Percentiles rank a stretch among this genome's conserved stretches.
phyloP scores from a whole-genome alignment of 1,140 invertebrate genomes.

The Platorchestia sp. region DNA sequence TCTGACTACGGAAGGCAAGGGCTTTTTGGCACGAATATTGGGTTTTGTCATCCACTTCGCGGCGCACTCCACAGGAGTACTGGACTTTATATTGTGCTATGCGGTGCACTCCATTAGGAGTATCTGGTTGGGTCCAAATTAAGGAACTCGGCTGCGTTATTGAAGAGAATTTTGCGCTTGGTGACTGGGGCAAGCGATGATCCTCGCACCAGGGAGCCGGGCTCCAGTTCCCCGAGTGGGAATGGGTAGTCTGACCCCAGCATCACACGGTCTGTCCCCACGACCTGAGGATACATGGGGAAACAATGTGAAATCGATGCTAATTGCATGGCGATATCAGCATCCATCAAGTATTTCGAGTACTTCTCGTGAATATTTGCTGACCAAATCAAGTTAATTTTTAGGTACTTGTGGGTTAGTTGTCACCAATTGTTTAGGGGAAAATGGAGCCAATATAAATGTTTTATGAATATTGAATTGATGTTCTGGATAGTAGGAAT shows the following conservation, averaged over 20 bases:
- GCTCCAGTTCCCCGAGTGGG: slow-evolving; percentile 75
- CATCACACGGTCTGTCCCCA: slow-evolving; percentile 73
- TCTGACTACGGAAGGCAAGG: too few species aligned
- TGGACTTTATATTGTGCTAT: not conserved
- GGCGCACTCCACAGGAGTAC: not conserved
- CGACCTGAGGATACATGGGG: slow-evolving; percentile 48
- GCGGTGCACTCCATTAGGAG: not conserved
- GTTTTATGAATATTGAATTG: too few species aligned
- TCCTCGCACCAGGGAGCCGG: slow-evolving; percentile 74
- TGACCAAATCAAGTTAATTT: too few species aligned
- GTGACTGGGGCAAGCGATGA: slow-evolving; percentile 68
- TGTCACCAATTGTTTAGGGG: too few species aligned
- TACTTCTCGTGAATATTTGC: too few species aligned
- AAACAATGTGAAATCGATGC: not conserved
- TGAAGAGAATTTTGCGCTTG: slow-evolving; percentile 69
- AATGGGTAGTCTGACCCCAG: slow-evolving; percentile 78
- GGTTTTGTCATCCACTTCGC: not conserved
- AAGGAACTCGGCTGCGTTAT: slow-evolving; percentile 70
- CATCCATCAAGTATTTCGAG: too few species aligned
- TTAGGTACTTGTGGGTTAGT: too few species aligned
- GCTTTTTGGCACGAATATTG: too few species aligned
- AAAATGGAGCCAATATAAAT: too few species aligned
- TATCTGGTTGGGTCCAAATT: slow-evolving; percentile 60
- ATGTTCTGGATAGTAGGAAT: too few species aligned
- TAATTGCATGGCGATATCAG: not conserved